phyloP scores from a whole-genome alignment of 2,888 invertebrate species.

The Sarcophaga caerulescens region DNA sequence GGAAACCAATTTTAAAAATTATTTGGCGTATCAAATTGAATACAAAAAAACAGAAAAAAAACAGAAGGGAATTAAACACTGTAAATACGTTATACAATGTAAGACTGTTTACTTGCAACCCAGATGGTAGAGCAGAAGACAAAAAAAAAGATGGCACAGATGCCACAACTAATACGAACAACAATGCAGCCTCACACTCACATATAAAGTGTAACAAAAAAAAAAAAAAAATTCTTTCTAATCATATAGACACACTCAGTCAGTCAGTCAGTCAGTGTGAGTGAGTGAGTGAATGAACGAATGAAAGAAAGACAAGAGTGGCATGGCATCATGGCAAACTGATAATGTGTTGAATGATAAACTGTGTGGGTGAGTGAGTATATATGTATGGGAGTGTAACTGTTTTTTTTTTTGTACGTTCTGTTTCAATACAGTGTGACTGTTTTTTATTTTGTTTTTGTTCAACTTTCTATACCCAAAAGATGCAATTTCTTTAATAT shows the following conservation, averaged over 20 bases:
- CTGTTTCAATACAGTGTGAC: no score
- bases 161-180: neutral
- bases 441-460: neutral
- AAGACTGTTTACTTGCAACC: neutral
- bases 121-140: neutral
- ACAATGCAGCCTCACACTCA: neutral
- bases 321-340: no score
- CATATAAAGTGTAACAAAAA: neutral
- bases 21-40: constrained; percentile 26
- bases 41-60: neutral
- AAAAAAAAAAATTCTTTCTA: neutral
- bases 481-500: constrained; percentile 35
- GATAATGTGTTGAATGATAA: no score
- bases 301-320: neutral
- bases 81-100: neutral
- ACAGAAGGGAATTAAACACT: neutral
- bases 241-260: neutral
- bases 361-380: no score
- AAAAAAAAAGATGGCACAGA: neutral
- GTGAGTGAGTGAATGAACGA: neutral
- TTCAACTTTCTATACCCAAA: constrained; percentile 16
- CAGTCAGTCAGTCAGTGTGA: neutral
- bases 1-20: constrained; percentile 37
- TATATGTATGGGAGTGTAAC: no score
- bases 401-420: neutral